A percentile compares a stretch with the other conserved stretches of the same genome.
phyloP scores from a whole-genome alignment of 2,113 vertebrate species.

The Recurvirostra avosetta region DNA sequence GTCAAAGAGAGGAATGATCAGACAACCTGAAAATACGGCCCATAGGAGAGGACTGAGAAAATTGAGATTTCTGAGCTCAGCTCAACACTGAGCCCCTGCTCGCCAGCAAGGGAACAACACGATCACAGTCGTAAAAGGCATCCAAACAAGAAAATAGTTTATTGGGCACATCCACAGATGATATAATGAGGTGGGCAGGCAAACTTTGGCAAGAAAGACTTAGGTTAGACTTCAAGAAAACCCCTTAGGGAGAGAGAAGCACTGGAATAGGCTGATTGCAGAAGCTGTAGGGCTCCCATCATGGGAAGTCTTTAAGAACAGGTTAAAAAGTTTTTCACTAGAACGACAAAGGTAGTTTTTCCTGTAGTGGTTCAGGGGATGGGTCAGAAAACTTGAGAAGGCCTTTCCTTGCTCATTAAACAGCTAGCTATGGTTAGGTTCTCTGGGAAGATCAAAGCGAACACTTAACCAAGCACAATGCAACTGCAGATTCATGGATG shows the following conservation, averaged over 20 bases:
- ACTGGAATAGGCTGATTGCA: neutral
- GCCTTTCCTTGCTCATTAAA: neutral
- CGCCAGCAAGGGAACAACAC: neutral
- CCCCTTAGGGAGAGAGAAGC: neutral
- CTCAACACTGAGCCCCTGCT: neutral
- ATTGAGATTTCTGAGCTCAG: neutral
- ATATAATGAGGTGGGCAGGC: neutral
- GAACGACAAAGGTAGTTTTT: neutral
- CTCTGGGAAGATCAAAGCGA: conserved; percentile 17
- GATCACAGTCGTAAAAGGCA: neutral
- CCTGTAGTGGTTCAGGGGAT: conserved; percentile 6
- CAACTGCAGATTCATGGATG: neutral
- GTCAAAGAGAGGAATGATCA: neutral
- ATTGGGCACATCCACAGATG: neutral
- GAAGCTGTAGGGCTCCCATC: neutral
- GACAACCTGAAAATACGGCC: neutral
- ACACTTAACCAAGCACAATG: neutral
- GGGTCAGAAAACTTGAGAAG: neutral
- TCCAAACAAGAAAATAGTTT: neutral
- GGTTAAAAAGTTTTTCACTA: neutral
- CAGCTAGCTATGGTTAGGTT: neutral
- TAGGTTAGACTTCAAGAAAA: neutral
- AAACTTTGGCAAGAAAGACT: neutral
- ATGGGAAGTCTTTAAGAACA: neutral
- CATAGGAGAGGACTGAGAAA: neutral